phyloP scores from a whole-genome alignment of 2,888 invertebrate species.

The Dicycla oo region DNA sequence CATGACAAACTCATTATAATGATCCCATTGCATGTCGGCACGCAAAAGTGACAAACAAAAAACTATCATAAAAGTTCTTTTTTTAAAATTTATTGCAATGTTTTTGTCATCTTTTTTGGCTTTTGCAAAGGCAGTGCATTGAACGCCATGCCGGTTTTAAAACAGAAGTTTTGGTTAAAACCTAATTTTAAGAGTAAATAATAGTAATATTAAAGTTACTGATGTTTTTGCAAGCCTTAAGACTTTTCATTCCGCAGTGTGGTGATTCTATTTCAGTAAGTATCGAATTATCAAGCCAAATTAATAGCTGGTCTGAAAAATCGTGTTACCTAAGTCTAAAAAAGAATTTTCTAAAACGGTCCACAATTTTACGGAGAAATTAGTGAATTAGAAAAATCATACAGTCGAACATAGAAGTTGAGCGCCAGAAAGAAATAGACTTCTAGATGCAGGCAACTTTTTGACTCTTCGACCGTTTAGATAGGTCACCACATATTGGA shows the following conservation, averaged over 20 bases:
- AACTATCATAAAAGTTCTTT: slow-evolving; percentile 6
- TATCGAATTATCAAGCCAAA: neutral
- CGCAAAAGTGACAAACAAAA: slow-evolving; percentile 29
- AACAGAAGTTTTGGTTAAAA: slow-evolving; percentile 22
- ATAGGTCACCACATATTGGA: too few relatives aligned
- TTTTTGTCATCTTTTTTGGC: slow-evolving; percentile 2
- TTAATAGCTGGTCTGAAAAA: neutral
- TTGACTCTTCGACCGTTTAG: too few relatives aligned
- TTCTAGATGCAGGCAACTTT: too few relatives aligned
- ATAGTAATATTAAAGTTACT: too few relatives aligned
- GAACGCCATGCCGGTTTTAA: slow-evolving; percentile 14
- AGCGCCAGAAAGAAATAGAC: too few relatives aligned
- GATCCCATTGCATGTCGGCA: slow-evolving; percentile 42
- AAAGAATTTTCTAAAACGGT: too few relatives aligned
- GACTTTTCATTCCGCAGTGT: slow-evolving; percentile 3
- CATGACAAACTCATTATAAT: slow-evolving; percentile 35
- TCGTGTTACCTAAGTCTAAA: too few relatives aligned
- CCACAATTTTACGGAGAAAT: too few relatives aligned
- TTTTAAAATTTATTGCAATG: slow-evolving; percentile 16
- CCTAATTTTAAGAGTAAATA: slow-evolving; percentile 18
- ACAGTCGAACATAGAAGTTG: too few relatives aligned
- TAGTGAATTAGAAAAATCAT: too few relatives aligned
- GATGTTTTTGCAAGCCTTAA: slow-evolving; percentile 22
- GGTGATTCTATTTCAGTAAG: slow-evolving; percentile 31
- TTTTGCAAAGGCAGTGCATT: neutral